Percentiles rank a stretch among this genome's conserved stretches.
phyloP scores from a whole-genome alignment of 2,797 vertebrate genomes.

The Sebastes umbrosus region DNA sequence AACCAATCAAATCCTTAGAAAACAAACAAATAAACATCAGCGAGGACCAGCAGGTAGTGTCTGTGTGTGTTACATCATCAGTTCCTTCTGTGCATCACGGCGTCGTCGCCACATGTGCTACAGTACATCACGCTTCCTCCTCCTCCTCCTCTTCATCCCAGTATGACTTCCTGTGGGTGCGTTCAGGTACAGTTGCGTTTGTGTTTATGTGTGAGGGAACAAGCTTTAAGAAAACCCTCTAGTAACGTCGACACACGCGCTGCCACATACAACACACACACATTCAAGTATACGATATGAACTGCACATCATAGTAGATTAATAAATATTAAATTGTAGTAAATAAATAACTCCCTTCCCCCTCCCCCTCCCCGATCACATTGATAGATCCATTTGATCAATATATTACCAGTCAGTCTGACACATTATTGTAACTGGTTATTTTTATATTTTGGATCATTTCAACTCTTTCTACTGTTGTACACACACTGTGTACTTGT shows the following conservation, averaged over 20 bases:
- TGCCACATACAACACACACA: constrained; percentile 23
- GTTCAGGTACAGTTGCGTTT: constrained; percentile 34
- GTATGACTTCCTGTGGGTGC: constrained; percentile 19
- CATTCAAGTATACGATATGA: constrained; percentile 73
- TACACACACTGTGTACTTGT: neutral
- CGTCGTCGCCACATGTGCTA: constrained; percentile 41
- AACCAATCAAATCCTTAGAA: constrained; percentile 60
- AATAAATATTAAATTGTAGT: constrained; percentile 72
- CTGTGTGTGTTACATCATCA: constrained; percentile 21
- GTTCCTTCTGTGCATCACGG: constrained; percentile 28
- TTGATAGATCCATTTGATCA: constrained; percentile 8
- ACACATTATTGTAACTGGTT: neutral
- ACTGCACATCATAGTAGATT: constrained; percentile 57
- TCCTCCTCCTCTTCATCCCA: neutral
- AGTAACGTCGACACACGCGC: neutral
- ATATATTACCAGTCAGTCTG: neutral
- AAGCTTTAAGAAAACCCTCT: constrained; percentile 42
- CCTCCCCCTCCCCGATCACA: neutral
- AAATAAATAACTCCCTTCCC: constrained; percentile 61
- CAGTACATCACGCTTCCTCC: constrained; percentile 26
- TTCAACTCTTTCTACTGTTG: neutral
- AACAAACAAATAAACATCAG: constrained; percentile 45
- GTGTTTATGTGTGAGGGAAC: constrained; percentile 62
- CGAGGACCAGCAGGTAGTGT: constrained; percentile 61
- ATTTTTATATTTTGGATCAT: neutral